Conservation (phyloP, 2,113 vertebrate species). For the Aptenodytes patagonicus region DNA sequence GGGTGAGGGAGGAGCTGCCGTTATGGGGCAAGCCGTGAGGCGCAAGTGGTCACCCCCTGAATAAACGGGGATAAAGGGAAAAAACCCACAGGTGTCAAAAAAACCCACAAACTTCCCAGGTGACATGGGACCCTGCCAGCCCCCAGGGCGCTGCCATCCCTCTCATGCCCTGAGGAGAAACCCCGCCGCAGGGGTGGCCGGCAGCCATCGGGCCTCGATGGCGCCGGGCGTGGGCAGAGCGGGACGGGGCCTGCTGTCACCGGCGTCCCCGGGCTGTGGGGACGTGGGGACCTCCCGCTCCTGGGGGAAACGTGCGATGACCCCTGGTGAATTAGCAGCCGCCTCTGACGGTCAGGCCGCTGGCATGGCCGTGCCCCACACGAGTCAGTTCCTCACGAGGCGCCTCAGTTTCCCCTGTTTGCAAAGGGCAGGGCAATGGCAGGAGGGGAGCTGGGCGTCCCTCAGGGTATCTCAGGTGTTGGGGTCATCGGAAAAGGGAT, state of each 20-base stretch:
- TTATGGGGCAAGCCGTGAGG: neutral
- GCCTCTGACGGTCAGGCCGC: neutral
- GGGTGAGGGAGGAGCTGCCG: neutral
- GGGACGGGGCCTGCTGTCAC: accelerated
- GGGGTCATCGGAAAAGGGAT: neutral
- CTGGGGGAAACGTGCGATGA: accelerated
- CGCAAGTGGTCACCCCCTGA: accelerated
- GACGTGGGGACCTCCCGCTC: accelerated
- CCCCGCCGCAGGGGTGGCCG: accelerated
- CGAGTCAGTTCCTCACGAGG: neutral
- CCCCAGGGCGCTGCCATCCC: accelerated
- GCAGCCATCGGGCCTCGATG: accelerated
- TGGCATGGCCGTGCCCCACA: neutral
- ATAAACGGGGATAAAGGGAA: neutral
- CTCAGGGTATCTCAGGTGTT: neutral
- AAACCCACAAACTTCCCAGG: neutral
- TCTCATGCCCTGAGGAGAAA: neutral
- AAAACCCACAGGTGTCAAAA: accelerated
- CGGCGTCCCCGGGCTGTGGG: accelerated
- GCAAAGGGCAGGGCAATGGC: neutral
- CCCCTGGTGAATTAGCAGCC: neutral
- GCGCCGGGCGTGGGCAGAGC: neutral
- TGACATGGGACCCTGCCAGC: neutral
- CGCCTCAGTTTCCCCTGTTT: neutral
- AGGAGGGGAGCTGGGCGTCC: neutral